phyloP scores from a whole-genome alignment of 1,140 invertebrate genomes.

The Sminthurides bifidus region DNA sequence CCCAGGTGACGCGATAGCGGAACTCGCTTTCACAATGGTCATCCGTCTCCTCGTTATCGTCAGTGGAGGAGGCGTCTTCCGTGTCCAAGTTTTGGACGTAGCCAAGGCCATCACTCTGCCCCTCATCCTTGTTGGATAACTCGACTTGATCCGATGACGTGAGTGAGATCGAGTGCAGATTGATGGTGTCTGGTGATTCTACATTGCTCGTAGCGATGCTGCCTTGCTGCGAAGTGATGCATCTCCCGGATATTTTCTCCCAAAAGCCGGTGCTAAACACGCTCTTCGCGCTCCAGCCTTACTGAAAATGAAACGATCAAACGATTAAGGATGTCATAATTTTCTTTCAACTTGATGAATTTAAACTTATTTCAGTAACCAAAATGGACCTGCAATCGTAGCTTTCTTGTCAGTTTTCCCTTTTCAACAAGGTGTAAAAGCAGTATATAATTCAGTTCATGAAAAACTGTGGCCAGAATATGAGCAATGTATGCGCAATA shows the following conservation, averaged over 20 bases:
- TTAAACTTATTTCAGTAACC: no score
- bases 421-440: neutral
- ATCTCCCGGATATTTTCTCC: conserved; percentile 15
- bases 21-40: neutral
- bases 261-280: conserved; percentile 24
- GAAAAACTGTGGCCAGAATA: neutral
- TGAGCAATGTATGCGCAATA: neutral
- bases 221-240: neutral
- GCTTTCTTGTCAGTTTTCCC: no score
- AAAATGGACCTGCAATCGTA: no score
- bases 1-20: neutral
- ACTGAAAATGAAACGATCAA: neutral
- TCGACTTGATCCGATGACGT: neutral
- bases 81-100: no score
- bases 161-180: neutral
- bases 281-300: conserved; percentile 20
- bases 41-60: neutral
- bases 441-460: neutral
- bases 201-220: neutral
- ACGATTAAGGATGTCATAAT: neutral
- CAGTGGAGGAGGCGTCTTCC: no score
- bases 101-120: no score
- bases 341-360: neutral
- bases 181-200: neutral
- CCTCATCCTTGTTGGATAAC: no score